Base-by-base conservation (phyloP, 2,888 invertebrate genomes). In the Coelopa pilipes region DNA sequence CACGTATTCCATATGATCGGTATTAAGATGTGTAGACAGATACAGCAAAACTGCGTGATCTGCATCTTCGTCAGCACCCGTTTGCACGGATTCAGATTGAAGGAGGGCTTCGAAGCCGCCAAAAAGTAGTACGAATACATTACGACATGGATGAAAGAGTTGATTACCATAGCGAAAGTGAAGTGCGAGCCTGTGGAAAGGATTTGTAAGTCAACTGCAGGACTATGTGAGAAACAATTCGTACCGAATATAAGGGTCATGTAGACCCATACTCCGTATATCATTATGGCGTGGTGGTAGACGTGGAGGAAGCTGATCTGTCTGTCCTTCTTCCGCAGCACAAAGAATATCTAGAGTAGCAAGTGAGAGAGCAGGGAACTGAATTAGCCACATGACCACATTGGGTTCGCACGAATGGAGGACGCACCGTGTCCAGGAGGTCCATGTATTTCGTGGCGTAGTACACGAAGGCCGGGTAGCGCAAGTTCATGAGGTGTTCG, bases 261-360 rank as follows among this genome's bases (percentile, higher is more conserved):
- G 0, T 89, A 90, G 17, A 85, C 82, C 93, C 93, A 95, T 74
- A 88, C 86, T 0, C 91, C 88, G 1, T 90, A 1, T 0, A 92
- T 90, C 94, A 95, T 95, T 0, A 93, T 92, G 0, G 91, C 89
- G 55, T 95, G 95, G 85, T 96, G 95, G 83, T 94, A 94, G 0
- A 94, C 91, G 82, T 95, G 95, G 12, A 95, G 89, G 80, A 94
- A 94, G 1, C 93, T 90, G 13, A 94, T 89, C 87, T 95, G 95
- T 77, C 89, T 91, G 76, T 91, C 89, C 83, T 94, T 95, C 84
- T 95, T 95, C 57, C 94, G 89, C 73, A 95, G 86, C 5, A 94
- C 90, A 83, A 95, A 95, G 86, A 95, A 94, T 76, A 81, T 45
- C 81, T 82, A 65, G 13, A 67, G 13, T 12, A 66, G 47, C 94